These are phyloP conservation scores for Synanthedon formicaeformis DNA, from an alignment of 2,888 invertebrate genomes.

Conservation along the genomic window DNA sequence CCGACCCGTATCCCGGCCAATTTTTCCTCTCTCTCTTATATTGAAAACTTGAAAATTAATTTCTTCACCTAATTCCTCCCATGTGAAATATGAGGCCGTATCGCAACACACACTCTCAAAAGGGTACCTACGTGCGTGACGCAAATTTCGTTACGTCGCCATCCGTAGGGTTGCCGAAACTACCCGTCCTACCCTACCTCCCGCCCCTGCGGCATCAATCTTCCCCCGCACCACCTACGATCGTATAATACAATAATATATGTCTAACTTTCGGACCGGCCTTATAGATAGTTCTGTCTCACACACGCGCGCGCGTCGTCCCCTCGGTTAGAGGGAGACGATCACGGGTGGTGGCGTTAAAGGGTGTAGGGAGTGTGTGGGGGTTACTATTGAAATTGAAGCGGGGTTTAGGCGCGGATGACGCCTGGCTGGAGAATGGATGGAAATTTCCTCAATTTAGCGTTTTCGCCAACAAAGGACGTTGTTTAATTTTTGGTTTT, in stretches of 20 bases:
- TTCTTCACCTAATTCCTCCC: conserved; percentile 58
- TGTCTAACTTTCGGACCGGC: conserved; percentile 70
- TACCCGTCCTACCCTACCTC: conserved; percentile 42
- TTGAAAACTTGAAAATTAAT: conserved; percentile 68
- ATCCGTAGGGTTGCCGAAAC: conserved; percentile 62
- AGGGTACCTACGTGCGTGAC: conserved; percentile 36
- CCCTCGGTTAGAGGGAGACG: conserved; percentile 25
- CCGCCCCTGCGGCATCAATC: conserved; percentile 55
- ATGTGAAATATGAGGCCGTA: conserved; percentile 60
- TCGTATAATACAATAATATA: conserved; percentile 70
- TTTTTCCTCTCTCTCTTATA: conserved; percentile 44
- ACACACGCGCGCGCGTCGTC: conserved; percentile 18
- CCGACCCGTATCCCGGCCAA: conserved; percentile 24
- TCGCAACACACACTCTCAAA: conserved; percentile 30
- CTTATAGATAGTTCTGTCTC: conserved; percentile 54
- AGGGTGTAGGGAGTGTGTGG: conserved; percentile 67
- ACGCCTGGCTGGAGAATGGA: conserved; percentile 70
- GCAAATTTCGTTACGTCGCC: conserved; percentile 64
- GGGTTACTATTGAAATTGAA: conserved; percentile 70
- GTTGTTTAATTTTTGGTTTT: conserved; percentile 69
- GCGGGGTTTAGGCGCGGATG: conserved; percentile 70
- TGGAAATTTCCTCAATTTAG: conserved; percentile 72
- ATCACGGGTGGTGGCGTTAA: conserved; percentile 57
- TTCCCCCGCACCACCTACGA: conserved; percentile 67
- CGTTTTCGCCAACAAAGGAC: conserved; percentile 69